These are phyloP conservation scores for Malthinus seriepunctatus DNA, from an alignment of 2,888 invertebrate species.

Conservation along the genomic window DNA sequence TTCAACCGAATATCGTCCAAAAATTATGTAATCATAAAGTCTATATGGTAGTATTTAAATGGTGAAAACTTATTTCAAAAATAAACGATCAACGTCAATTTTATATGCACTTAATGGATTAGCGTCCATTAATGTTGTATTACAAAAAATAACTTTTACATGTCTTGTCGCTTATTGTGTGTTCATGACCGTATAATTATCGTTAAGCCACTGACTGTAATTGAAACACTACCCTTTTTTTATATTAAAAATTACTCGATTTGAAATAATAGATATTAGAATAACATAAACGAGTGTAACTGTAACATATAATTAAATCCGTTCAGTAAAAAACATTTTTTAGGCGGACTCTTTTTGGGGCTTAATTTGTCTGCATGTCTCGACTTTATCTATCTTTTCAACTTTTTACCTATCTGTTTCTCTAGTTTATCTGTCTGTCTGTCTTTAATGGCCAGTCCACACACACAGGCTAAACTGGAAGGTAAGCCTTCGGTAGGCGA, in stretches of 20 bases:
- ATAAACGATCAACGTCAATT: conserved; percentile 18
- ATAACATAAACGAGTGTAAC: no score
- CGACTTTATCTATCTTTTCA: no score
- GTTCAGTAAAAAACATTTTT: no score
- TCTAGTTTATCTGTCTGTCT: no score
- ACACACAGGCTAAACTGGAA: no score
- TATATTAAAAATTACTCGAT: conserved; percentile 1
- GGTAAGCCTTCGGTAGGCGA: no score
- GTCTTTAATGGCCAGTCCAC: no score
- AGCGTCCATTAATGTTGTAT: conserved; percentile 7
- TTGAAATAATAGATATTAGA: no score
- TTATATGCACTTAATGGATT: conserved; percentile 17
- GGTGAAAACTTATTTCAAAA: conserved; percentile 10
- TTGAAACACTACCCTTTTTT: not conserved
- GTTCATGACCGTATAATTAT: conserved; percentile 3
- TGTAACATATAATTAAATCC: no score
- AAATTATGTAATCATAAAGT: conserved; percentile 12
- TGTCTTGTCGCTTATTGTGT: not conserved
- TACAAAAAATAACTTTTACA: not conserved
- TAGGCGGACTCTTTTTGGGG: no score
- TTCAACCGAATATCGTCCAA: conserved; percentile 17
- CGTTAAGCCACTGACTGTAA: not conserved
- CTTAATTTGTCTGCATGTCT: no score
- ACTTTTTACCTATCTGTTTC: no score
- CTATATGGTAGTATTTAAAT: not conserved